phyloP scores from a whole-genome alignment of 2,113 vertebrate genomes.

The Sus scrofa region T2T-Sscrofa CM000829.6:38136501-38137000 shows the following conservation, averaged over 20 bases:
- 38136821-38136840: neutral
- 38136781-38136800: neutral
- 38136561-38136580: neutral
- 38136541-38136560: neutral
- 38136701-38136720: constrained; percentile 32
- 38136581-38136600: neutral
- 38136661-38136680: neutral
- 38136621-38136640: neutral
- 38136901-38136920: constrained; percentile 4
- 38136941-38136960: neutral
- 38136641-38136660: neutral
- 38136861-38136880: constrained; percentile 39
- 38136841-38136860: neutral
- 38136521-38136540: neutral
- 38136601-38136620: neutral
- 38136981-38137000: constrained; percentile 36
- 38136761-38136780: neutral
- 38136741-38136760: constrained; percentile 53
- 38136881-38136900: constrained; percentile 37
- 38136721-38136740: neutral
- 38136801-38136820: constrained; percentile 5
- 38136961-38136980: constrained; percentile 34
- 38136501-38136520: neutral
- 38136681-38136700: constrained; percentile 19
- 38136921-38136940: constrained; percentile 30